Percentiles rank a stretch among this genome's conserved stretches.
Conservation (phyloP, 2,797 vertebrate species). For the Sebastes trivittatus region DNA sequence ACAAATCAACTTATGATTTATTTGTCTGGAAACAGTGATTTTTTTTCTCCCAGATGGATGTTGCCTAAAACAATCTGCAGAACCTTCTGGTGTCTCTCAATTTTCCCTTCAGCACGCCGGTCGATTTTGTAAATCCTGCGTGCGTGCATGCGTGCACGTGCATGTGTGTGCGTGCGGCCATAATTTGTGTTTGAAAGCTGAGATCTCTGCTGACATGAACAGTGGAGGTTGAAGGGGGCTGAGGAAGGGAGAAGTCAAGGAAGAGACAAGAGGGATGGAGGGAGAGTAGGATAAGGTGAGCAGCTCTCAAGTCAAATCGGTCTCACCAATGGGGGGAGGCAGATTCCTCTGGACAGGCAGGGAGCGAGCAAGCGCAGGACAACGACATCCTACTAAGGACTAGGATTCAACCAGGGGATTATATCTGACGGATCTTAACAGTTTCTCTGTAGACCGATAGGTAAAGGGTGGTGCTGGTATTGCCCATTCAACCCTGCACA, state of each 20-base stretch:
- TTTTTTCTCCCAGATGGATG: constrained; percentile 53
- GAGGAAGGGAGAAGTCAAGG: constrained; percentile 38
- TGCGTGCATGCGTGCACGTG: not conserved
- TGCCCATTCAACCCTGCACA: constrained; percentile 12
- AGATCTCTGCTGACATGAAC: constrained; percentile 55
- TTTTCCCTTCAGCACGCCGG: constrained; percentile 27
- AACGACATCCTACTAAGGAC: not conserved
- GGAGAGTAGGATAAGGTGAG: constrained; percentile 53
- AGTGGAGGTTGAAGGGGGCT: not conserved
- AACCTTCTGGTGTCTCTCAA: constrained; percentile 55
- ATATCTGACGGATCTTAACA: constrained; percentile 18
- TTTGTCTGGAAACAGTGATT: constrained; percentile 54
- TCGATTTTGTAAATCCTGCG: constrained; percentile 20
- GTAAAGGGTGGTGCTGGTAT: constrained; percentile 40
- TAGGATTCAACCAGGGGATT: constrained; percentile 11
- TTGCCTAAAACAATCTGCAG: constrained; percentile 57
- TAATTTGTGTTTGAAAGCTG: constrained; percentile 57
- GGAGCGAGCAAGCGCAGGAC: constrained; percentile 14
- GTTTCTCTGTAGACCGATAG: constrained; percentile 19
- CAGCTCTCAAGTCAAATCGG: constrained; percentile 67
- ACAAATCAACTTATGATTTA: constrained; percentile 45
- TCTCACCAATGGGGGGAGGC: constrained; percentile 20
- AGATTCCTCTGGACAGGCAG: constrained; percentile 58
- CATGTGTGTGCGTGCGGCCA: not conserved
- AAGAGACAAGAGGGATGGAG: constrained; percentile 4